These are phyloP conservation scores for Drosophila nr. perissopoda DNA, from an alignment of 2,888 invertebrate species.

Conservation along the genomic window DNA sequence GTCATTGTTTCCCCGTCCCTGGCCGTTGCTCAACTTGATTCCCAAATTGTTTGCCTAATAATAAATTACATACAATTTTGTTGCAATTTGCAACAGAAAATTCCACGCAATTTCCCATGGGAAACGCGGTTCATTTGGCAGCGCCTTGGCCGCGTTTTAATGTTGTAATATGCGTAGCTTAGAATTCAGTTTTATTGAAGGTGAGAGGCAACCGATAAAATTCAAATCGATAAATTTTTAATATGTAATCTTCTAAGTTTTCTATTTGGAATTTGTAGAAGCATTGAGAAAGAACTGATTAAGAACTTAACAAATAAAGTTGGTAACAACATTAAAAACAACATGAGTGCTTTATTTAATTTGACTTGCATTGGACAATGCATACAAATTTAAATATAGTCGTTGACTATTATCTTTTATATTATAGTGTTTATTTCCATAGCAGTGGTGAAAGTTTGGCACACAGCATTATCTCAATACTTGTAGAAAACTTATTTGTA, in stretches of 20 bases:
- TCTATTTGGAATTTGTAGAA: conserved; percentile 76
- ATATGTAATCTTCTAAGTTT: conserved; percentile 74
- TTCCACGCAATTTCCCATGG: conserved; percentile 17
- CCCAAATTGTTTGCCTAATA: conserved; percentile 39
- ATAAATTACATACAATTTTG: conserved; percentile 41
- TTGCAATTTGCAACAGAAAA: conserved; percentile 38
- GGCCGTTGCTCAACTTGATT: conserved; percentile 42
- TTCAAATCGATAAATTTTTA: conserved; percentile 65
- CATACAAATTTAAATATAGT: neutral
- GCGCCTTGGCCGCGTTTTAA: conserved; percentile 27
- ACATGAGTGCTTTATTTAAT: conserved; percentile 11
- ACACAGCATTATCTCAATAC: neutral
- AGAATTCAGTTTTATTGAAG: conserved; percentile 75
- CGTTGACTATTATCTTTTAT: neutral
- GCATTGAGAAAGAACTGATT: conserved; percentile 83
- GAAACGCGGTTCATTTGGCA: conserved; percentile 35
- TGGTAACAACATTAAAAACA: conserved; percentile 79
- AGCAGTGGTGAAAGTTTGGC: neutral
- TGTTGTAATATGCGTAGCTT: conserved; percentile 36
- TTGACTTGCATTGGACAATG: neutral
- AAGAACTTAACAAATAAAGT: conserved; percentile 80
- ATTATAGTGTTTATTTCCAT: neutral
- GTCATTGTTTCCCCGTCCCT: conserved; percentile 52
- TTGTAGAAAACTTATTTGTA: neutral
- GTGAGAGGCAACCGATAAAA: conserved; percentile 49